Percentiles rank a stretch among this genome's conserved stretches.
phyloP scores from a whole-genome alignment of 2,797 vertebrate genomes.

The Sebastolobus altivelis region DNA sequence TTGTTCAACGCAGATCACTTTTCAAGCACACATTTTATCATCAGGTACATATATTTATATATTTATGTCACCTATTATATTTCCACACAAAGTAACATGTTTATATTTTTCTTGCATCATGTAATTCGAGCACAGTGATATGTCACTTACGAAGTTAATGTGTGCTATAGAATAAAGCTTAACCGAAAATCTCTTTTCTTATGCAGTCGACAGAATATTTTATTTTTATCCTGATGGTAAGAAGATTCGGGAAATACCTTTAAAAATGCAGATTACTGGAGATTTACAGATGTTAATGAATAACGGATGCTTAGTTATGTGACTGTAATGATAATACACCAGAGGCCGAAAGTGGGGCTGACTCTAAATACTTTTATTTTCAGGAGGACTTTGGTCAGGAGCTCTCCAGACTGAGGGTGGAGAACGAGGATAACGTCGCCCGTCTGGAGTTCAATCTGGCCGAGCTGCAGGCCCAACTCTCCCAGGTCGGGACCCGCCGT shows the following conservation, averaged over 20 bases:
- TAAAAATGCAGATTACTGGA: neutral
- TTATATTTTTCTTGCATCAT: neutral
- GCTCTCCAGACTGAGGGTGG: constrained; percentile 87
- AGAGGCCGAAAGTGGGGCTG: neutral
- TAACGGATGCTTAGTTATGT: neutral
- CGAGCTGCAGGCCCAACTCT: constrained; percentile 83
- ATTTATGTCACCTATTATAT: neutral
- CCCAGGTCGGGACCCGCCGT: constrained; percentile 72
- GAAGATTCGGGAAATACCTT: neutral
- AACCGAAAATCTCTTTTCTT: neutral
- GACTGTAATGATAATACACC: neutral
- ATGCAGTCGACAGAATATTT: neutral
- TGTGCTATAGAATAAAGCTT: too few species aligned
- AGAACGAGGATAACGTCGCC: constrained; percentile 86
- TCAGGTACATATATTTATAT: neutral
- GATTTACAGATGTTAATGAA: neutral
- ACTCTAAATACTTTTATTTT: neutral
- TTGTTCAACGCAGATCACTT: neutral
- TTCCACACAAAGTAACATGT: neutral
- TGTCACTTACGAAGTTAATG: neutral
- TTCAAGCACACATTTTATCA: neutral
- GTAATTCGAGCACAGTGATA: neutral
- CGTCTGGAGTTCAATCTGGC: constrained; percentile 85
- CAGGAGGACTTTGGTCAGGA: constrained; percentile 90
- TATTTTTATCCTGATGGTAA: neutral